Percentiles rank a stretch among this genome's conserved stretches.
phyloP scores from a whole-genome alignment of 2,113 vertebrate species.

The Oryzias melastigma region DNA sequence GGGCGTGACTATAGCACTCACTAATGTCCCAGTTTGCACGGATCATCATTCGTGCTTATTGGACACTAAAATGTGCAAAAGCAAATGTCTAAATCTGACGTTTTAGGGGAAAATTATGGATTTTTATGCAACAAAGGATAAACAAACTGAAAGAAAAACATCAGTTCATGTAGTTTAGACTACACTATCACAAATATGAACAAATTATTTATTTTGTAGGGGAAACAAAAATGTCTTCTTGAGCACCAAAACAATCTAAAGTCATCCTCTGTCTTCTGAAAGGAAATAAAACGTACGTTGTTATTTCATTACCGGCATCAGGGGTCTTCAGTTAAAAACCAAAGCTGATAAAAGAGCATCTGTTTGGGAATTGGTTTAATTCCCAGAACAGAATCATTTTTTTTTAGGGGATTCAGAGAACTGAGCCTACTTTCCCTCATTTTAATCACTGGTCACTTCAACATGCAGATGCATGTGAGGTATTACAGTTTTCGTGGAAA shows the following conservation, averaged over 20 bases:
- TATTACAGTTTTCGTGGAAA: slow-evolving; percentile 52
- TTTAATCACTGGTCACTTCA: slow-evolving; percentile 19
- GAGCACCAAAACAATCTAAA: not conserved
- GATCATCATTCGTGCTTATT: too few relatives aligned
- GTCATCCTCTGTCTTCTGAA: slow-evolving; percentile 6
- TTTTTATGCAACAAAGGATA: too few relatives aligned
- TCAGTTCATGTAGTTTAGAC: too few relatives aligned
- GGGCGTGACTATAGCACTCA: too few relatives aligned
- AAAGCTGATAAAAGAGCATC: not conserved
- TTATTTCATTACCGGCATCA: not conserved
- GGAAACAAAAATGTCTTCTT: too few relatives aligned
- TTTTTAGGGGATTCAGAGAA: slow-evolving; percentile 32
- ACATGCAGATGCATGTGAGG: slow-evolving; percentile 25
- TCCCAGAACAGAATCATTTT: slow-evolving; percentile 32
- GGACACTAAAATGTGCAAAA: too few relatives aligned
- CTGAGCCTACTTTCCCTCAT: slow-evolving; percentile 2
- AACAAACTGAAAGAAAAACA: too few relatives aligned
- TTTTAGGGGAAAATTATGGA: too few relatives aligned
- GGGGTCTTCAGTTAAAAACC: not conserved
- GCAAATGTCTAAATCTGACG: too few relatives aligned
- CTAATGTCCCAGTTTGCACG: too few relatives aligned
- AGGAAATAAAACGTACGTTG: not conserved
- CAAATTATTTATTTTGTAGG: too few relatives aligned
- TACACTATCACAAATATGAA: too few relatives aligned
- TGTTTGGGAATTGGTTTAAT: slow-evolving; percentile 19